These are phyloP conservation scores for Microplitis mediator DNA, from an alignment of 1,140 invertebrate genomes.

Conservation along the genomic window DNA sequence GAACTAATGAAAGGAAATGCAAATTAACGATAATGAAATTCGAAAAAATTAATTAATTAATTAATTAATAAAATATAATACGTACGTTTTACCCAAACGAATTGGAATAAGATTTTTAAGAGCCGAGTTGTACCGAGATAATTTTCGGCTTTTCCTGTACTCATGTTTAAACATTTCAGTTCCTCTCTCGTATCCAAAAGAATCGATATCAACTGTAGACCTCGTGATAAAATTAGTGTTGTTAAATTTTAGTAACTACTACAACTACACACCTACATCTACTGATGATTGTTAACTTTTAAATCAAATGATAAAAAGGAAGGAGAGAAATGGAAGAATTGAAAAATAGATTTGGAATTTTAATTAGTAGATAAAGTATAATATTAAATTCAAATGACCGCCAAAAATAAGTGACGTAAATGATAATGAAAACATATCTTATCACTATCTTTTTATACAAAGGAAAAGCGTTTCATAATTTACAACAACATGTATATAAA, in stretches of 20 bases:
- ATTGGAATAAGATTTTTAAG: constrained; percentile 46
- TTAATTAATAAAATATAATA: constrained; percentile 11
- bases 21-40: neutral
- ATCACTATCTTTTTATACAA: too few species aligned
- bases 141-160: constrained; percentile 31
- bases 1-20: neutral
- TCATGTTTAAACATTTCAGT: constrained; percentile 21
- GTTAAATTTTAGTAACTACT: too few species aligned
- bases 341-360: too few species aligned
- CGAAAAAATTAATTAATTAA: neutral
- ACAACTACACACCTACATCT: too few species aligned
- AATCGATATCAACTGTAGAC: neutral
- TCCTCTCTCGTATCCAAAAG: neutral
- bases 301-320: too few species aligned
- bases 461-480: too few species aligned
- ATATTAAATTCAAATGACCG: too few species aligned
- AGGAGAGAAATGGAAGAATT: too few species aligned
- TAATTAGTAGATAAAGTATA: too few species aligned
- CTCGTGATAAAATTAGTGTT: constrained; percentile 27
- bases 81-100: constrained; percentile 37
- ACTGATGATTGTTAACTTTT: too few species aligned
- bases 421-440: too few species aligned
- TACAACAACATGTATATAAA: neutral
- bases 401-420: too few species aligned
- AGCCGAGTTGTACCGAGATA: constrained; percentile 42